Evolutionary conservation across 2,113 vertebrate genomes (phyloP), one percentile per base, ranked within the genome.

Genomic region (Hippocampus guttulatus): DNA sequence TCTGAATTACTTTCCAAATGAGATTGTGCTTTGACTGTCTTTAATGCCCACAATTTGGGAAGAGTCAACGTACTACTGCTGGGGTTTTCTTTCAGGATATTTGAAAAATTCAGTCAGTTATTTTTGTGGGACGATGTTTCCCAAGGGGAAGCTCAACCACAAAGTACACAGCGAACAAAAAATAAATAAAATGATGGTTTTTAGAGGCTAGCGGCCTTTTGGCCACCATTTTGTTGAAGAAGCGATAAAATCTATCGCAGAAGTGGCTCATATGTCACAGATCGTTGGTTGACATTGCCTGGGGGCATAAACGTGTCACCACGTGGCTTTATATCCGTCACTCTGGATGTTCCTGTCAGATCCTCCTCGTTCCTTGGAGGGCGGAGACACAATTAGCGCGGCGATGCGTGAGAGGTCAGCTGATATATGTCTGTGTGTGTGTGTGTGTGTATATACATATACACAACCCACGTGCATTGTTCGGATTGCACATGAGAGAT

Each of bases 191-290:
- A 43, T 43, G 1, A 43, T 43, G 8, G 1, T 2, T 9, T 38
- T 38, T 38, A 38, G 33, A 38, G 33, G 33, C 33, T 38, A 38
- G 33, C 33, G 5, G 33, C 33, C 33, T 38, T 38, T 38, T 38
- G 33, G 33, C 33, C 51, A 63, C 30, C 33, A 55, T 71, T 88
- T 79, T 88, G 83, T 88, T 88, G 87, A 88, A 76, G 45, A 82
- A 86, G 81, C 84, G 81, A 90, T 91, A 82, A 86, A 73, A 86
- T 82, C 76, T 38, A 52, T 68, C 64, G 81, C 73, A 84, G 58
- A 71, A 83, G 88, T 78, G 78, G 80, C 80, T 78, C 79, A 85
- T 80, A 76, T 80, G 86, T 68, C 72, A 85, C 77, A 81, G 74
- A 77, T 85, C 79, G 82, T 81, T 88, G 82, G 77, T 65, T 12